Conservation (phyloP, 2,888 invertebrate species). For the Flexamia atlantica region DNA sequence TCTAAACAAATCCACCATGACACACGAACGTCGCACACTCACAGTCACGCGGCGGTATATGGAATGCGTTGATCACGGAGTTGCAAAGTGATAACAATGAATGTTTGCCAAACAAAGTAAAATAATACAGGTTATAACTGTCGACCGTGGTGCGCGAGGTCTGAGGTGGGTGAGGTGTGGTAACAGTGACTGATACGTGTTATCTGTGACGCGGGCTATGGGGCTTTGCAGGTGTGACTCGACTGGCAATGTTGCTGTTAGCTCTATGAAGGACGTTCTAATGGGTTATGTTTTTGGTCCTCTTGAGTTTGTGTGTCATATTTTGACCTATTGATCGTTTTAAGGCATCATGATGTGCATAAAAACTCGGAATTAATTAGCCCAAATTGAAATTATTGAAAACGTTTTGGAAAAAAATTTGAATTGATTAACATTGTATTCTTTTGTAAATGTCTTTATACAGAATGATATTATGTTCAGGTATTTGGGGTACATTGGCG, state of each 20-base stretch:
- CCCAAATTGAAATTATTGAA: no score
- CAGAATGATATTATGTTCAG: no score
- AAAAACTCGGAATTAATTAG: no score
- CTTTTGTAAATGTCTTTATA: no score
- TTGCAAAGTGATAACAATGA: neutral
- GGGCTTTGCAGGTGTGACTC: neutral
- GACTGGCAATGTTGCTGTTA: neutral
- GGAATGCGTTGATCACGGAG: neutral
- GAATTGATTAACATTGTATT: no score
- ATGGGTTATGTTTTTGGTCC: no score
- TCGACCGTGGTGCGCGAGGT: neutral
- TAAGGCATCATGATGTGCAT: no score
- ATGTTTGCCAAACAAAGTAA: neutral
- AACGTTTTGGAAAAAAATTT: no score
- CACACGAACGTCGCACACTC: neutral
- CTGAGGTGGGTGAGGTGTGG: constrained; percentile 1
- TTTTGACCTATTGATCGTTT: no score
- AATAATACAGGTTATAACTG: neutral
- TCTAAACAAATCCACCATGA: neutral
- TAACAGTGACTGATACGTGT: constrained; percentile 23
- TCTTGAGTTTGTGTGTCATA: no score
- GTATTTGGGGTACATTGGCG: no score
- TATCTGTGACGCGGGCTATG: neutral
- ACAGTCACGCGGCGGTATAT: neutral
- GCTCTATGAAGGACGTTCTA: no score